Percentiles rank a stretch among this genome's conserved stretches.
Conservation (phyloP, 2,888 invertebrate species). For the Mythimna loreyi region DNA sequence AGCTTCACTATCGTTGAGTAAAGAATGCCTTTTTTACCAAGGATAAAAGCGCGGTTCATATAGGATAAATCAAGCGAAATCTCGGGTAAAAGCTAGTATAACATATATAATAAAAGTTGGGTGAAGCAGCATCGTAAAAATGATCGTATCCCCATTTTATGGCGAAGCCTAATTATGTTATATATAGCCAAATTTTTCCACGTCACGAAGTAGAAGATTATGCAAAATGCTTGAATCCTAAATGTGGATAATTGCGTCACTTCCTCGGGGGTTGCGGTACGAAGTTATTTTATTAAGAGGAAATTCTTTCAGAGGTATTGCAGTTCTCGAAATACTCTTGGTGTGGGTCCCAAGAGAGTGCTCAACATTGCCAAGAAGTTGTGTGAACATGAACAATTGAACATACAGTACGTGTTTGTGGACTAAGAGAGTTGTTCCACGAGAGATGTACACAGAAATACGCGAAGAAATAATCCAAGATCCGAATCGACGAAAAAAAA, state of each 20-base stretch:
- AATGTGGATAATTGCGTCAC: slow-evolving; percentile 59
- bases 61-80: neutral
- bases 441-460: neutral
- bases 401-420: slow-evolving; percentile 25
- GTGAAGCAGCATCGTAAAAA: slow-evolving; percentile 55
- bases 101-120: slow-evolving; percentile 41
- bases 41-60: neutral
- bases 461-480: neutral
- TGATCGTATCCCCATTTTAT: slow-evolving; percentile 56
- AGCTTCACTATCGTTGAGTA: too few relatives aligned
- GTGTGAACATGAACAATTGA: slow-evolving; percentile 11
- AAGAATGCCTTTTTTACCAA: neutral
- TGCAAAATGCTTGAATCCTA: slow-evolving; percentile 60
- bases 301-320: slow-evolving; percentile 46
- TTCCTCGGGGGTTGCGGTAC: slow-evolving; percentile 34
- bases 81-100: neutral
- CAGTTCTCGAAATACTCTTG: slow-evolving; percentile 34
- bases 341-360: slow-evolving; percentile 35
- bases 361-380: slow-evolving; percentile 33
- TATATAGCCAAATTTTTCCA: slow-evolving; percentile 61
- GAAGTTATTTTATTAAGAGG: slow-evolving; percentile 51
- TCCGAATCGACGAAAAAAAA: neutral
- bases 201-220: slow-evolving; percentile 58
- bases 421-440: slow-evolving; percentile 1
- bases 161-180: slow-evolving; percentile 52